A percentile compares a stretch with the other conserved stretches of the same genome.
These are phyloP conservation scores for Drosophila kohkoa DNA, from an alignment of 1,140 invertebrate species.

Conservation along the genomic window DNA sequence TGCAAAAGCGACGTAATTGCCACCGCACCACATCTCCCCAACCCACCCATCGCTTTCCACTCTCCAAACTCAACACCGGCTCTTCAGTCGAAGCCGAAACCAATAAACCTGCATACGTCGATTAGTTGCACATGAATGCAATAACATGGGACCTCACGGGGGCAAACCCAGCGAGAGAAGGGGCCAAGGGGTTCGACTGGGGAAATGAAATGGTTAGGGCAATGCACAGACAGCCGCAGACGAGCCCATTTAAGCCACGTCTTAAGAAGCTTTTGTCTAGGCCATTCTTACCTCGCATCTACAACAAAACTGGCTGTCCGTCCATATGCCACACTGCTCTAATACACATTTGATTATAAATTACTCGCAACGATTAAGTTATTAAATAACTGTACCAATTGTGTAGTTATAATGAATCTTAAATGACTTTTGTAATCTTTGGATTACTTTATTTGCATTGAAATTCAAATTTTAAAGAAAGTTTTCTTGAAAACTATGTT, in stretches of 20 bases:
- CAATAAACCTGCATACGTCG: slow-evolving; percentile 75
- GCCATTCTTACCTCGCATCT: slow-evolving; percentile 14
- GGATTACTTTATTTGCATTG: background rate
- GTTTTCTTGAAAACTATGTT: too few relatives aligned
- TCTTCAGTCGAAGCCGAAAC: slow-evolving; percentile 49
- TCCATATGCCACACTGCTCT: slow-evolving; percentile 2
- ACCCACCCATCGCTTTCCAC: slow-evolving; percentile 1
- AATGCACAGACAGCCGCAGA: slow-evolving; percentile 47
- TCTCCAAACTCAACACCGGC: slow-evolving; percentile 3
- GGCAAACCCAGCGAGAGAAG: background rate
- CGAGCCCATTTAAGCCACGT: slow-evolving; percentile 61
- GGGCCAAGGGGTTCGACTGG: background rate
- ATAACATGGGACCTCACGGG: slow-evolving; percentile 27
- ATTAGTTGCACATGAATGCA: slow-evolving; percentile 77
- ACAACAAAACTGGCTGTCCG: slow-evolving; percentile 1
- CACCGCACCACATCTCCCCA: slow-evolving; percentile 44
- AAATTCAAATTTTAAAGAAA: background rate
- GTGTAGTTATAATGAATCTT: background rate
- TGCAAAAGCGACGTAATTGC: slow-evolving; percentile 73
- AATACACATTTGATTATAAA: slow-evolving; percentile 12
- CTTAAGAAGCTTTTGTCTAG: slow-evolving; percentile 63
- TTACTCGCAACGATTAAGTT: background rate
- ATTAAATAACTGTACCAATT: background rate
- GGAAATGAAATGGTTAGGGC: slow-evolving; percentile 2
- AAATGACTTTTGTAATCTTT: background rate